Percentiles rank a stretch among this genome's conserved stretches.
Evolutionary conservation across 2,113 vertebrate genomes (phyloP).

Genomic region (Apaloderma vittatum): DNA sequence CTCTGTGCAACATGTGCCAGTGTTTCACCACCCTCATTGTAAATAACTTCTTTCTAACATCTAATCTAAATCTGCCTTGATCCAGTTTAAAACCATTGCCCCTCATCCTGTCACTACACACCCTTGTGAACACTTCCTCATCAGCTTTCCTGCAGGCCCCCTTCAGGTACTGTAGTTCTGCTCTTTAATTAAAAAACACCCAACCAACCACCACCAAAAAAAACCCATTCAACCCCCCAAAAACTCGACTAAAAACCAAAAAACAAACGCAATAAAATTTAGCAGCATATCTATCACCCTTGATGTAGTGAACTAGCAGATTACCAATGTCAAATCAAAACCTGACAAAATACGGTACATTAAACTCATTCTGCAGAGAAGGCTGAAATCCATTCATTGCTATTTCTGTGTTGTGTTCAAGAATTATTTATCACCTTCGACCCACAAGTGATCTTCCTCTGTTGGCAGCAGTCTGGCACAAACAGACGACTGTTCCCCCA

Average conservation of each 20-base stretch:
- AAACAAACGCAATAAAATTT: not conserved
- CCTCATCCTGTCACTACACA: no score
- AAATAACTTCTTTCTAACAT: no score
- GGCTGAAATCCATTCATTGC: rapidly evolving
- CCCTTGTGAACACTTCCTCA: no score
- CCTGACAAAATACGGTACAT: not conserved
- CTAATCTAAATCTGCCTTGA: no score
- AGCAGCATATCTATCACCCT: not conserved
- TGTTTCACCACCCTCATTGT: no score
- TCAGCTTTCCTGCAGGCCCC: no score
- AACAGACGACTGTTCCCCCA: not conserved
- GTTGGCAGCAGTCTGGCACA: not conserved
- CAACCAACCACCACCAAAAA: not conserved
- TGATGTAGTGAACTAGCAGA: not conserved
- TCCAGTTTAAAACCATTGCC: no score
- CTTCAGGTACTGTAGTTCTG: not conserved
- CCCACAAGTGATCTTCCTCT: rapidly evolving
- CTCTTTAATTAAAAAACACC: not conserved
- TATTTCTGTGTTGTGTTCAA: not conserved
- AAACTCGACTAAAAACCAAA: no score
- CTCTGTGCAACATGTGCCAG: no score
- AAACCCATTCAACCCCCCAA: no score
- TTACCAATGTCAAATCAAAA: not conserved
- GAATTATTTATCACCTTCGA: not conserved
- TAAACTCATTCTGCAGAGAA: not conserved